Evolutionary conservation across 2,888 invertebrate species (phyloP).

Genomic region (Tetragonisca angustula): DNA sequence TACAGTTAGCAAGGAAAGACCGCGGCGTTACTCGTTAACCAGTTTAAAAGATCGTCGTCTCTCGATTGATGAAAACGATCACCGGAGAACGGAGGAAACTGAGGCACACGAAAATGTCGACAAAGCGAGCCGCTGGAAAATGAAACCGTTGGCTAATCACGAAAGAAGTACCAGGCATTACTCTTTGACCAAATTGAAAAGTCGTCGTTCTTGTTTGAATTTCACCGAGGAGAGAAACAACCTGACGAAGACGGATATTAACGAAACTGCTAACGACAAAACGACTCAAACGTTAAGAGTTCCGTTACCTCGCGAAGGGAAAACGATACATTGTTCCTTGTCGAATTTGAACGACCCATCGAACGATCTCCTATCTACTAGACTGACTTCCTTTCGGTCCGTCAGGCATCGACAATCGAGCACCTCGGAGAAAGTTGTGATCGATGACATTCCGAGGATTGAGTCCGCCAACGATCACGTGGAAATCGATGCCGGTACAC

Average conservation of each 20-base stretch:
- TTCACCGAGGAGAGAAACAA: constrained; percentile 22
- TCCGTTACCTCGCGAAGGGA: constrained; percentile 18
- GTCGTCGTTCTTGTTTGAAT: constrained; percentile 28
- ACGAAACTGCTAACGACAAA: not conserved
- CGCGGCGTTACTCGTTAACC: constrained; percentile 26
- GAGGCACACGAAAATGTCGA: constrained; percentile 23
- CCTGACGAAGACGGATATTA: not conserved
- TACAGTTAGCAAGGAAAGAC: not conserved
- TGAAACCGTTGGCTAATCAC: constrained; percentile 31
- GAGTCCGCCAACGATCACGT: constrained; percentile 57
- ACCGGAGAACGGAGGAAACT: constrained; percentile 7
- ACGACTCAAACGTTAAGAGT: constrained; percentile 37
- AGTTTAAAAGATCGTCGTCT: constrained; percentile 37
- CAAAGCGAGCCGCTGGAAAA: constrained; percentile 10
- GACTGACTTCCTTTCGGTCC: constrained; percentile 76
- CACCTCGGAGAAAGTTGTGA: constrained; percentile 65
- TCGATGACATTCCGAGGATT: constrained; percentile 32
- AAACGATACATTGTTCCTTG: constrained; percentile 74
- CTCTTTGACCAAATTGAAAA: constrained; percentile 63
- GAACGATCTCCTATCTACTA: constrained; percentile 69
- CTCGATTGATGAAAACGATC: constrained; percentile 38
- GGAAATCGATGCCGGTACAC: constrained; percentile 81
- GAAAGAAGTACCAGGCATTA: constrained; percentile 69
- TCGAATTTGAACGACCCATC: constrained; percentile 73
- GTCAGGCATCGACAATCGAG: constrained; percentile 62